Conservation (phyloP, 2,797 vertebrate species). For the Aldrovandia affinis region DNA sequence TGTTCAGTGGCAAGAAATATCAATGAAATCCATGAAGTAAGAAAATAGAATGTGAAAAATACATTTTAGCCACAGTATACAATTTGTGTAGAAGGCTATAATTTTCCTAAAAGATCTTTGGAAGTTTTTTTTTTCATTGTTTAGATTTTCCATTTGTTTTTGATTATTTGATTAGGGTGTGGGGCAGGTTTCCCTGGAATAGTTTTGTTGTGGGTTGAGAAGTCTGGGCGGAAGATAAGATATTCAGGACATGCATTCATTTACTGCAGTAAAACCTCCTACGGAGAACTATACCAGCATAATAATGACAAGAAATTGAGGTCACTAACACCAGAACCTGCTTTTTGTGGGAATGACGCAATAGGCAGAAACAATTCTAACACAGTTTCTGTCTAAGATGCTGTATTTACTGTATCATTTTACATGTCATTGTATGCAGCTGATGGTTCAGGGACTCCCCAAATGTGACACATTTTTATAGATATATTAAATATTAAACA, state of each 20-base stretch:
- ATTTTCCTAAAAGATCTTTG: constrained; percentile 5
- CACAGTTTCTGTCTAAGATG: constrained; percentile 34
- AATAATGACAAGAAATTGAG: constrained; percentile 46
- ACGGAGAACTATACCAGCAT: constrained; percentile 45
- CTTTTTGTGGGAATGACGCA: constrained; percentile 40
- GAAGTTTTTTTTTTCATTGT: constrained; percentile 36
- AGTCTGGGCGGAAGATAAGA: constrained; percentile 54
- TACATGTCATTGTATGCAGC: background rate
- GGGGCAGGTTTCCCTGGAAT: constrained; percentile 40
- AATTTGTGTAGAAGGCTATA: background rate
- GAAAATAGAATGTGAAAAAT: too few relatives aligned
- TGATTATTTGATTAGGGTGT: constrained; percentile 46
- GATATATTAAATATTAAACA: background rate
- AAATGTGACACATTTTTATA: background rate
- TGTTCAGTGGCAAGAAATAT: too few relatives aligned
- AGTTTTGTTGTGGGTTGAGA: constrained; percentile 44
- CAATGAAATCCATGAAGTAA: too few relatives aligned
- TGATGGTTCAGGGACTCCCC: background rate
- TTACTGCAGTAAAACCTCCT: constrained; percentile 41
- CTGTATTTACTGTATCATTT: background rate
- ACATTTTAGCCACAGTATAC: background rate
- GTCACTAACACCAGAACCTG: constrained; percentile 49
- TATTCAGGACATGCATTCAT: constrained; percentile 54
- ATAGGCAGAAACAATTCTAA: constrained; percentile 27
- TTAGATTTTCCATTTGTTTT: constrained; percentile 44